phyloP scores from a whole-genome alignment of 2,797 vertebrate genomes.

The Trichosurus vulpecula region DNA sequence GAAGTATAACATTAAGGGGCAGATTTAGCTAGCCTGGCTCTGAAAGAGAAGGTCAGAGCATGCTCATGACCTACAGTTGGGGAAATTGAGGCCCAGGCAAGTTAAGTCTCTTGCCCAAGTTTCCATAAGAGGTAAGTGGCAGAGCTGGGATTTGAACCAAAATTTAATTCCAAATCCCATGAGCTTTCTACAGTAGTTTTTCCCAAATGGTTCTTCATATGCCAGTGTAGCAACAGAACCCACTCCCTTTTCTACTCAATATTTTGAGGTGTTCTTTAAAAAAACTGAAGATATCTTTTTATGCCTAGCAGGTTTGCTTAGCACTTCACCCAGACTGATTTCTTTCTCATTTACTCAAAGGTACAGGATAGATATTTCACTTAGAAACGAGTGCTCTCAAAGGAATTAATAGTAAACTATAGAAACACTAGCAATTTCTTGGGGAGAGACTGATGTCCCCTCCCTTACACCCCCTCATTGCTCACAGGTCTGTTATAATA shows the following conservation, averaged over 20 bases:
- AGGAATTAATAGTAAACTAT: not conserved
- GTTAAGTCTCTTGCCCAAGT: not conserved
- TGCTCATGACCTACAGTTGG: not conserved
- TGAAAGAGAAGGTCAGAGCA: not conserved
- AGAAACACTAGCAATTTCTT: not conserved
- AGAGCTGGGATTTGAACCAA: not conserved
- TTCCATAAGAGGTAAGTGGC: not conserved
- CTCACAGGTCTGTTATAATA: not conserved
- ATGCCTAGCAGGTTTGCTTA: not conserved
- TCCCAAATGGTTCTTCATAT: not conserved
- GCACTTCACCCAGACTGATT: not conserved
- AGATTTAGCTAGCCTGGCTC: not conserved
- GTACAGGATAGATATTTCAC: not conserved
- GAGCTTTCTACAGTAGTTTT: not conserved
- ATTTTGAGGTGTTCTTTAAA: not conserved
- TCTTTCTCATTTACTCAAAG: not conserved
- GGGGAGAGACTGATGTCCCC: not conserved
- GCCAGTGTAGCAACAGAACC: not conserved
- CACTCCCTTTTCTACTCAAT: too few relatives aligned
- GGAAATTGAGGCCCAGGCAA: not conserved
- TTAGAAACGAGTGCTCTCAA: not conserved
- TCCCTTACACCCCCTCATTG: not conserved
- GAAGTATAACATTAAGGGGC: not conserved
- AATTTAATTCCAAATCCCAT: not conserved
- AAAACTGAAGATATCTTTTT: not conserved